Evolutionary conservation across 2,113 vertebrate genomes (phyloP), one percentile per base, ranked within the genome.

Genomic region (Mellivora capensis): DNA sequence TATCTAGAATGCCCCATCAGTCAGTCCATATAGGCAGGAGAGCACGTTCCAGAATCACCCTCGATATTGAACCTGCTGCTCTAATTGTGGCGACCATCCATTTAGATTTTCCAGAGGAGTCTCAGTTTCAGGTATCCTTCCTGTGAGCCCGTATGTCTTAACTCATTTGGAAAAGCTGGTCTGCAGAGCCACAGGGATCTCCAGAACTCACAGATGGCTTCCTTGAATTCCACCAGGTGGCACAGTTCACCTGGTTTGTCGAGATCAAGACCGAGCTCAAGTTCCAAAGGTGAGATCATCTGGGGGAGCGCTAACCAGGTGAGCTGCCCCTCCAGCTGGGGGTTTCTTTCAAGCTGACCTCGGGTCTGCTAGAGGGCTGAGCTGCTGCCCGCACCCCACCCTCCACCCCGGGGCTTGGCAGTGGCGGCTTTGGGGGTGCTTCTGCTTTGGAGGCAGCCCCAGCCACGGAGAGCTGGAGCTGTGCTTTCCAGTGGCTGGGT

Each of bases 161-260:
- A 83, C 21, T 59, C 74, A 10, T 61, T 37, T 2, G 59, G 54
- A 62, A 57, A 93, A 44, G 13, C 89, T n/a, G 49, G 3, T 89
- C 49, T 89, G 77, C 29, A 0, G 0, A 23, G 62, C 57, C 21
- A 4, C 0, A 31, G 21, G 31, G 23, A 0, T 13, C 2, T 0
- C 74, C 59, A 1, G 57, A 64, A 79, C 52, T 79, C 74, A 71
- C 14, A 20, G 71, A 29, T 42, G 61, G 52, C 98, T 96, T 86
- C 12, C 6, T 59, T 0, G 0, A 87, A 72, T 93, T 97, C 98
- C 98, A 98, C 97, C 87, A 99, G 99, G 99, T 91, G 99, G 99
- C 97, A 99, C 98, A 0, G 98, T 99, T 97, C 99, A 99, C 97
- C 98, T 99, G 98, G 97, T 99, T 62, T 99, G 99, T 98, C 93